Percentiles rank a stretch among this genome's conserved stretches.
These are phyloP conservation scores for Tipula unca DNA, from an alignment of 2,888 invertebrate species.

Conservation along the genomic window DNA sequence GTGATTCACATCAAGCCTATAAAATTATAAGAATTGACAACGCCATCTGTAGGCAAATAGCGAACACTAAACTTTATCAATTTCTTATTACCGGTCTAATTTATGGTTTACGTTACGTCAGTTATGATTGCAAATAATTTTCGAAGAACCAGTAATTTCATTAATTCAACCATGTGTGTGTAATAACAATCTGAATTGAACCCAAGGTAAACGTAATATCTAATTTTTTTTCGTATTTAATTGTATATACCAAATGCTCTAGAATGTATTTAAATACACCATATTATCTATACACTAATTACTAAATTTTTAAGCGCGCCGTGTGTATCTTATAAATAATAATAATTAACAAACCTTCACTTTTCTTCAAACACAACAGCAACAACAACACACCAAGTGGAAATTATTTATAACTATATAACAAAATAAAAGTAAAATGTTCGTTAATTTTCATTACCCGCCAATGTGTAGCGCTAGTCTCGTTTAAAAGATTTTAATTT, in stretches of 20 bases:
- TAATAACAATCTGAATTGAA: not conserved
- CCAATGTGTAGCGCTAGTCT: not conserved
- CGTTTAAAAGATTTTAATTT: not conserved
- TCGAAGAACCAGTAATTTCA: not conserved
- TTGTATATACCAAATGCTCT: not conserved
- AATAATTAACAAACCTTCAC: not conserved
- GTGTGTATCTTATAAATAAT: not conserved
- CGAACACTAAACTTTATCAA: no score
- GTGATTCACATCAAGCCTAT: no score
- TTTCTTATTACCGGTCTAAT: no score
- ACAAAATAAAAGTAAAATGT: not conserved
- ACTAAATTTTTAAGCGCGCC: not conserved
- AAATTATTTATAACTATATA: not conserved
- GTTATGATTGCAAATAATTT: no score
- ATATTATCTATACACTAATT: not conserved
- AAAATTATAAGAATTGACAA: no score
- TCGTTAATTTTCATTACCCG: not conserved
- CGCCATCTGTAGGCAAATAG: no score
- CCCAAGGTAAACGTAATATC: not conserved
- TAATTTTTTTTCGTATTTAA: not conserved
- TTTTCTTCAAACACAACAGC: not conserved
- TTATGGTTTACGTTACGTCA: no score
- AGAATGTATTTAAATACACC: not conserved
- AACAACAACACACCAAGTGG: not conserved
- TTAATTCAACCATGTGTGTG: not conserved